Conservation (phyloP, 2,888 invertebrate species). For the Mamestra brassicae region DNA sequence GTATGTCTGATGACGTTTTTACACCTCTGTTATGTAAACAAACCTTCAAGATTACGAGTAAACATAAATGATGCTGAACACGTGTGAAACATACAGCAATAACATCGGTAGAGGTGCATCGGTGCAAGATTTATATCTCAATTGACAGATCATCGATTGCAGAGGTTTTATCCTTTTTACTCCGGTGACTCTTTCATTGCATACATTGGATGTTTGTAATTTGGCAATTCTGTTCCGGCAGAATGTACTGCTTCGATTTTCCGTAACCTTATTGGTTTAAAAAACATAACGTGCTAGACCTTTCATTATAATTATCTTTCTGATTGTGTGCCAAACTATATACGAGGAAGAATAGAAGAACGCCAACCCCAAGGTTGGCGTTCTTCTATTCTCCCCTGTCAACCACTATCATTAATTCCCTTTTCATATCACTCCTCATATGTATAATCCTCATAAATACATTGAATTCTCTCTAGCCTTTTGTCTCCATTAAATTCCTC, state of each 20-base stretch:
- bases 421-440: too few relatives aligned
- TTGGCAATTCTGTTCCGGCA: background rate
- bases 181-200: background rate
- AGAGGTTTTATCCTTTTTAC: background rate
- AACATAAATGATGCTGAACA: conserved; percentile 44
- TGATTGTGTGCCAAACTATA: background rate
- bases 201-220: background rate
- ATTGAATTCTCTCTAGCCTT: too few relatives aligned
- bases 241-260: background rate
- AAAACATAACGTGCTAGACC: too few relatives aligned
- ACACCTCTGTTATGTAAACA: conserved; percentile 47
- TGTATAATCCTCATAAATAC: too few relatives aligned
- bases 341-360: too few relatives aligned
- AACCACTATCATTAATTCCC: too few relatives aligned
- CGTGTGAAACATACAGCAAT: conserved; percentile 24
- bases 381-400: background rate
- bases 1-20: conserved; percentile 33
- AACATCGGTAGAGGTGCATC: conserved; percentile 15
- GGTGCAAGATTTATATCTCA: background rate
- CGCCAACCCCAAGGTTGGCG: background rate
- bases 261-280: too few relatives aligned
- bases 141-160: conserved; percentile 4
- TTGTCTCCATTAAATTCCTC: too few relatives aligned
- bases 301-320: background rate
- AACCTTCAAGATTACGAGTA: conserved; percentile 40